Percentiles rank a stretch among this genome's conserved stretches.
These are phyloP conservation scores for Mylabris phalerata DNA, from an alignment of 1,140 invertebrate genomes.

Conservation along the genomic window DNA sequence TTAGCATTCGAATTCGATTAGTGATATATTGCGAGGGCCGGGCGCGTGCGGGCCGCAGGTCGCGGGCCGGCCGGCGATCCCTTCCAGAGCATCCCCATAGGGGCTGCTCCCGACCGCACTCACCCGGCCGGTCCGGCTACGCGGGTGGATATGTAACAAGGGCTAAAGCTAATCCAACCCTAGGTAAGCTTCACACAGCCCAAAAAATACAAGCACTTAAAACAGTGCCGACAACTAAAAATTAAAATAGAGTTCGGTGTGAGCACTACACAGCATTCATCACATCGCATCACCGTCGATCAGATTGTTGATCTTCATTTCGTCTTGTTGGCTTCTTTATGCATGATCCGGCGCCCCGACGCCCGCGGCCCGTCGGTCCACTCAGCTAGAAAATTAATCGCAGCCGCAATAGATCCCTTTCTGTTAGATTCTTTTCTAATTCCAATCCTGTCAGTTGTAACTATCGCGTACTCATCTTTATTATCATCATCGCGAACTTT, in stretches of 20 bases:
- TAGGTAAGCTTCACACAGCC: conserved; percentile 45
- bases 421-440: too few relatives aligned
- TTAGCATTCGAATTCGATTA: conserved; percentile 39
- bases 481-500: too few relatives aligned
- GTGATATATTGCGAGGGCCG: conserved; percentile 38
- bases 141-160: conserved; percentile 45
- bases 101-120: conserved; percentile 30
- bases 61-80: conserved; percentile 14
- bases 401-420: not conserved
- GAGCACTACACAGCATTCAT: conserved; percentile 42
- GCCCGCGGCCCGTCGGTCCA: conserved; percentile 4
- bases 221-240: conserved; percentile 43
- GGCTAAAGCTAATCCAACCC: conserved; percentile 45
- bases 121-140: conserved; percentile 35
- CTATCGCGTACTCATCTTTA: too few relatives aligned
- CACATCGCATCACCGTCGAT: conserved; percentile 9
- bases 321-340: too few relatives aligned
- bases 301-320: too few relatives aligned
- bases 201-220: conserved; percentile 45
- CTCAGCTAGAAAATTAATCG: not conserved
- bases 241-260: conserved; percentile 38
- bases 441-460: too few relatives aligned
- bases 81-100: conserved; percentile 1
- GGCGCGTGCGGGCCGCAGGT: conserved; percentile 22
- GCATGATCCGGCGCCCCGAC: conserved; percentile 2